Evolutionary conservation across 2,888 invertebrate species (phyloP), one percentile per base, ranked within the genome.

Genomic region (Drosophila histrio): DNA sequence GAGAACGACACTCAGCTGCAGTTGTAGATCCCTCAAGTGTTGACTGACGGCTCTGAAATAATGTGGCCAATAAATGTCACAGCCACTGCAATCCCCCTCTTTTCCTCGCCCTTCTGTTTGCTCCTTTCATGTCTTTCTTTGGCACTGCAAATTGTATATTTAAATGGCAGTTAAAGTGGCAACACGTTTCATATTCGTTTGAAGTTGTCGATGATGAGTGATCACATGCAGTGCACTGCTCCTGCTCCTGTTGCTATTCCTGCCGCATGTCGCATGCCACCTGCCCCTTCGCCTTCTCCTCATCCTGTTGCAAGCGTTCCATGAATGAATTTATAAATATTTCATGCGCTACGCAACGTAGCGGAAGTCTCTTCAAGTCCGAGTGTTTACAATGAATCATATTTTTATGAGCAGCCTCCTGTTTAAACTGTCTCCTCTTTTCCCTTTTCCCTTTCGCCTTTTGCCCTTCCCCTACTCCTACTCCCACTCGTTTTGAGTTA

Each of bases 161-260:
- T 88, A 88, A 85, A 85, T 88, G 86, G 85, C 83, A 85, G 89
- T 87, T 85, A 88, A 85, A 85, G 85, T 85, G 89, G 85, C 82
- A 88, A 87, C 85, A 85, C 85, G 85, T 74, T 85, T 81, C 85
- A 62, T 54, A 28, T 60, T 71, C 89, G 82, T 85, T 85, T 88
- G 84, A 84, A 83, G 87, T 81, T 58, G 49, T 67, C 79, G 65
- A 69, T 67, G 76, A 70, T 69, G 71, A 72, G 66, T 57, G 66
- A 71, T 72, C 75, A 66, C 77, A 72, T 77, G 81, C 65, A 58
- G 59, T 9, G 77, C 73, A 36, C 26, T 61, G 41, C 46, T 36
- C n/a, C 21, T 19, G 39, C 52, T 43, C 52, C 49, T 28, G 46
- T 38, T 64, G 54, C 62, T 47, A 50, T 53, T 41, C 52, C 58